These are phyloP conservation scores for Caenorhabditis afra DNA, from an alignment of 2,888 invertebrate genomes.

Conservation along the genomic window DNA sequence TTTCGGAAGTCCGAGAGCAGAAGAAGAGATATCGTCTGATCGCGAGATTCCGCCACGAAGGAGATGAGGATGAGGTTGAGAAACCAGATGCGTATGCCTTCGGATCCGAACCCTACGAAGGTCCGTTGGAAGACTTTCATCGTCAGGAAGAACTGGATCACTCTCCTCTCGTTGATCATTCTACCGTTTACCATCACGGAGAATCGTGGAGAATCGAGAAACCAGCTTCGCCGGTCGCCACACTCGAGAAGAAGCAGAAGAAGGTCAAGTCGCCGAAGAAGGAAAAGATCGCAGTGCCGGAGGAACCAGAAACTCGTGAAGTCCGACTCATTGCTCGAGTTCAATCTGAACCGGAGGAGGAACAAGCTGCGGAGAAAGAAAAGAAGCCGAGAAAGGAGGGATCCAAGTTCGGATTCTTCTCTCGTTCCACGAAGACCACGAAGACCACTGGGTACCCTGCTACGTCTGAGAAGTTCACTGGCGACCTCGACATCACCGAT, in stretches of 20 bases:
- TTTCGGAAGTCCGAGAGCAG: neutral
- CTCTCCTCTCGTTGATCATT: slow-evolving; percentile 30
- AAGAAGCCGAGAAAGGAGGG: slow-evolving; percentile 17
- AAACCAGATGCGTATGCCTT: slow-evolving; percentile 43
- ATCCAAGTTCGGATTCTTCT: slow-evolving; percentile 48
- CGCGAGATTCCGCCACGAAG: slow-evolving; percentile 60
- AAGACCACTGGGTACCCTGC: slow-evolving; percentile 33
- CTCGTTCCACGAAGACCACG: slow-evolving; percentile 2
- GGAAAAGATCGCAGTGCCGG: slow-evolving; percentile 33
- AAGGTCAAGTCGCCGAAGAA: slow-evolving; percentile 33
- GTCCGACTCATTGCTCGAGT: slow-evolving; percentile 60
- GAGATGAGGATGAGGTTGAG: slow-evolving; percentile 63
- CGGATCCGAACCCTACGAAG: slow-evolving; percentile 18
- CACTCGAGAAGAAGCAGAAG: slow-evolving; percentile 23
- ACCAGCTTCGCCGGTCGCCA: neutral
- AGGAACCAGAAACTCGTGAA: slow-evolving; percentile 39
- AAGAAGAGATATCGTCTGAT: slow-evolving; percentile 30
- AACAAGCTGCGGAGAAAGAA: slow-evolving; percentile 2
- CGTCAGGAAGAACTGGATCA: slow-evolving; percentile 27
- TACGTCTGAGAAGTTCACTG: slow-evolving; percentile 44
- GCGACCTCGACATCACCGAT: slow-evolving; percentile 38
- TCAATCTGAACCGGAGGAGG: slow-evolving; percentile 29
- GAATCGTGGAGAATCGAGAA: slow-evolving; percentile 35
- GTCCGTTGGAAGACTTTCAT: slow-evolving; percentile 40
- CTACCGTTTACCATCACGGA: slow-evolving; percentile 58